phyloP scores from a whole-genome alignment of 53 echinoderm and acorn worm species.

The Echinarachnius parma region DNA sequence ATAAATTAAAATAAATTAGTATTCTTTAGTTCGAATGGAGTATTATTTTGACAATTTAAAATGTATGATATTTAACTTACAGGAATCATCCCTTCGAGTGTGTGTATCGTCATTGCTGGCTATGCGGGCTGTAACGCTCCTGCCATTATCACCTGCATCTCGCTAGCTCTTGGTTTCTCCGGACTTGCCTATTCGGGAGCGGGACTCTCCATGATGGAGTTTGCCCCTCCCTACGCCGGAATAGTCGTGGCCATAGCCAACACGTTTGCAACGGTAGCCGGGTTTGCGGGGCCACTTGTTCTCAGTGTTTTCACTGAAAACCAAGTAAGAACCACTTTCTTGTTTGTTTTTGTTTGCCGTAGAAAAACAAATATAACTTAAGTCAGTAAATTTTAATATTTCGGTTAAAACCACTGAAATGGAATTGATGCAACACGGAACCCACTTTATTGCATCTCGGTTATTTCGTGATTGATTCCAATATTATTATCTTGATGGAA shows the following conservation, averaged over 20 bases:
- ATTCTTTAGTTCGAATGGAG: too few species aligned
- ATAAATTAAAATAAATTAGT: too few species aligned
- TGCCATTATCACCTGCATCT: conserved; percentile 49
- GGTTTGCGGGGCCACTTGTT: conserved; percentile 53
- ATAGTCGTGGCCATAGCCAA: conserved; percentile 57
- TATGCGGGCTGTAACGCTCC: conserved; percentile 63
- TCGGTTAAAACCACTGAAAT: too few species aligned
- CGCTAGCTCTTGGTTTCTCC: conserved; percentile 44
- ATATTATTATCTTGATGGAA: too few species aligned
- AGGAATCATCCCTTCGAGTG: conserved; percentile 65
- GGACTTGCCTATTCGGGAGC: conserved; percentile 60
- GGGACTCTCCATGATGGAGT: conserved; percentile 54
- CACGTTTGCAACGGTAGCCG: conserved; percentile 47
- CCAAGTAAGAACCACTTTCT: too few species aligned
- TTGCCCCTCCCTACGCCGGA: conserved; percentile 65
- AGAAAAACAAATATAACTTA: too few species aligned
- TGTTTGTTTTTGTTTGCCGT: too few species aligned
- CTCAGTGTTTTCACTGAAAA: conserved; percentile 65
- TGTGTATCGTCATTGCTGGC: conserved; percentile 52
- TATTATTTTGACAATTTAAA: too few species aligned
- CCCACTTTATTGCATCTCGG: too few species aligned
- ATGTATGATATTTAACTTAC: background rate
- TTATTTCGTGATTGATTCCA: too few species aligned
- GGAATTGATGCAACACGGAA: too few species aligned
- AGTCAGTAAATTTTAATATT: too few species aligned